A percentile compares a stretch with the other conserved stretches of the same genome.
phyloP scores from a whole-genome alignment of 2,113 vertebrate species.

The Chaenogobius annularis region DNA sequence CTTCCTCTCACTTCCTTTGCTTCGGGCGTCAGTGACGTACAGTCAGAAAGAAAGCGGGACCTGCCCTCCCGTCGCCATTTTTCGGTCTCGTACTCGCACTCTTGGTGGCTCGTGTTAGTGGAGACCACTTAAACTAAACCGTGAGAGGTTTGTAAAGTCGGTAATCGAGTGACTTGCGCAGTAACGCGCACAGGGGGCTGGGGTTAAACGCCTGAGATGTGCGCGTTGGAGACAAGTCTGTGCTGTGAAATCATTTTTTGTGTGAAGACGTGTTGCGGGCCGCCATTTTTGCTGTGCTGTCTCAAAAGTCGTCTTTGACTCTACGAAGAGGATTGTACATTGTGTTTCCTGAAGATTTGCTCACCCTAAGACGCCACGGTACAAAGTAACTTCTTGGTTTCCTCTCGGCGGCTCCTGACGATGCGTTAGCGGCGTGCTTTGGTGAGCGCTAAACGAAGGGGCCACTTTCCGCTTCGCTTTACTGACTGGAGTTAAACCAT shows the following conservation, averaged over 20 bases:
- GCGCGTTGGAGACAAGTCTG: constrained; percentile 32
- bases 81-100: constrained; percentile 60
- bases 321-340: constrained; percentile 48
- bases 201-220: constrained; percentile 29
- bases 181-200: constrained; percentile 22
- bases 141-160: neutral
- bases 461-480: constrained; percentile 56
- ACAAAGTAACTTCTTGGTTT: constrained; percentile 13
- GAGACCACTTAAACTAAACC: constrained; percentile 41
- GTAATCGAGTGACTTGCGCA: constrained; percentile 9
- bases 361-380: constrained; percentile 25
- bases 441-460: constrained; percentile 39
- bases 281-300: constrained; percentile 77
- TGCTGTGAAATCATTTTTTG: constrained; percentile 52
- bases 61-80: constrained; percentile 83
- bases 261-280: constrained; percentile 80
- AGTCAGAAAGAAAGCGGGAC: constrained; percentile 61
- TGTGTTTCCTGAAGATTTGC: constrained; percentile 49
- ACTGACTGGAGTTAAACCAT: constrained; percentile 58
- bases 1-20: neutral
- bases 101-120: constrained; percentile 35
- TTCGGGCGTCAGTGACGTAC: constrained; percentile 63
- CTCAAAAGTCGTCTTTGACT: constrained; percentile 67
- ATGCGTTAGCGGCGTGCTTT: constrained; percentile 49
- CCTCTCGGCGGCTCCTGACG: neutral